A percentile compares a stretch with the other conserved stretches of the same genome.
These are phyloP conservation scores for Caloenas nicobarica DNA, from an alignment of 2,113 vertebrate genomes.

Conservation along the genomic window DNA sequence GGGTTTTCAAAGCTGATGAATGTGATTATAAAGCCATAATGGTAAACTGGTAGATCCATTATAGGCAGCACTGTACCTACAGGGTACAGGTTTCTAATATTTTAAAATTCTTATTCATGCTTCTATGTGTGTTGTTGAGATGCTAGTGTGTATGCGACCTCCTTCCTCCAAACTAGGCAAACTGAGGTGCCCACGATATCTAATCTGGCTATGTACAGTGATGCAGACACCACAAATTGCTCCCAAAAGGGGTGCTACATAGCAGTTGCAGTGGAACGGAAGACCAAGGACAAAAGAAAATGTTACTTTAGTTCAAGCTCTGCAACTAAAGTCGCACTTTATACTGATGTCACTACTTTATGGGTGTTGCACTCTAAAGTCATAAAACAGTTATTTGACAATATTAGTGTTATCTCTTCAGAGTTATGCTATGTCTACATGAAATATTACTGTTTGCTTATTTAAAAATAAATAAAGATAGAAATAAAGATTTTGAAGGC, in stretches of 20 bases:
- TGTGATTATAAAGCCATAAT: neutral
- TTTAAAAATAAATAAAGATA: neutral
- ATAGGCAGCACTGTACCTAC: neutral
- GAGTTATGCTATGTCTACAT: neutral
- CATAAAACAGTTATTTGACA: constrained; percentile 22
- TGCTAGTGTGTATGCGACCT: neutral
- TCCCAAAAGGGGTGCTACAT: neutral
- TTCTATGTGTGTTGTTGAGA: neutral
- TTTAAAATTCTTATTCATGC: neutral
- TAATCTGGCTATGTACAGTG: neutral
- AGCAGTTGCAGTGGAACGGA: neutral
- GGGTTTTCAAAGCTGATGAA: neutral
- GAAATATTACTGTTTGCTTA: neutral
- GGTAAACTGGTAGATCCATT: neutral
- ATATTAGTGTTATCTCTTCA: neutral
- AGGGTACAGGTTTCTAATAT: neutral
- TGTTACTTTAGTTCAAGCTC: neutral
- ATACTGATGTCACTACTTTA: neutral
- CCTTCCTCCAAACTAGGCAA: neutral
- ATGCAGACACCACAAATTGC: neutral
- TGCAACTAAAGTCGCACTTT: neutral
- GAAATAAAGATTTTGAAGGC: neutral
- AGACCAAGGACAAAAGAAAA: neutral
- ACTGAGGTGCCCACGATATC: neutral
- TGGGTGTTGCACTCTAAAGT: neutral